phyloP scores from a whole-genome alignment of 2,888 invertebrate genomes.

The Priocnemis perturbator region DNA sequence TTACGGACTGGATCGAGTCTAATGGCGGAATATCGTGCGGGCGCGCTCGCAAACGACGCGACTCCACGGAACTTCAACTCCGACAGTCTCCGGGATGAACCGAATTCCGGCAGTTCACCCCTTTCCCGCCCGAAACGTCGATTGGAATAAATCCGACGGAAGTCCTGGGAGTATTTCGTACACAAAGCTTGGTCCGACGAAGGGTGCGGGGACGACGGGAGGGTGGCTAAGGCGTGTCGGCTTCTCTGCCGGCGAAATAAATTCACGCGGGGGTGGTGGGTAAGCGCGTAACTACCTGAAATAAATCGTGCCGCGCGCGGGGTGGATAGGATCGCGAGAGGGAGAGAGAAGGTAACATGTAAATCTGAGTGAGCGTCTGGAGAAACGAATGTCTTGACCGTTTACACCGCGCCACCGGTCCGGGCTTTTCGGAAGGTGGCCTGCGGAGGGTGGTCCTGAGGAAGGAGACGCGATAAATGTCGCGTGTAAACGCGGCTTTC shows the following conservation, averaged over 20 bases:
- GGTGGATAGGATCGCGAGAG: neutral
- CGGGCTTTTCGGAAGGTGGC: slow-evolving; percentile 24
- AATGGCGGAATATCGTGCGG: no score
- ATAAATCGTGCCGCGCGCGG: slow-evolving; percentile 42
- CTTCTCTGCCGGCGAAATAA: slow-evolving; percentile 31
- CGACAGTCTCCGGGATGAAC: no score
- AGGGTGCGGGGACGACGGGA: slow-evolving; percentile 3
- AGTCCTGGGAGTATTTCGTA: slow-evolving; percentile 12
- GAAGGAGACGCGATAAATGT: slow-evolving; percentile 20
- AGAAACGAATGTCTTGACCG: slow-evolving; percentile 33
- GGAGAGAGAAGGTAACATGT: slow-evolving; percentile 21
- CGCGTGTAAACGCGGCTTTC: slow-evolving; percentile 16
- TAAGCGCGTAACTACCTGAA: slow-evolving; percentile 42
- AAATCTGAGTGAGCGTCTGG: slow-evolving; percentile 23
- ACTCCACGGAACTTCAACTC: no score
- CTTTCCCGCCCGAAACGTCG: slow-evolving; percentile 6
- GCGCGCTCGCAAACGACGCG: no score
- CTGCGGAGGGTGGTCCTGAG: slow-evolving; percentile 28
- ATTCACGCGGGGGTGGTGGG: slow-evolving; percentile 18
- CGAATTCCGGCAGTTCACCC: no score
- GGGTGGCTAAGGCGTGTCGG: slow-evolving; percentile 5
- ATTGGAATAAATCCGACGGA: slow-evolving; percentile 35
- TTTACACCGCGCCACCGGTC: slow-evolving; percentile 9
- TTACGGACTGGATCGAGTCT: no score
- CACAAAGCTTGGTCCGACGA: neutral